Evolutionary conservation across 2,888 invertebrate species (phyloP).

Genomic region (Pilophorus perplexus): DNA sequence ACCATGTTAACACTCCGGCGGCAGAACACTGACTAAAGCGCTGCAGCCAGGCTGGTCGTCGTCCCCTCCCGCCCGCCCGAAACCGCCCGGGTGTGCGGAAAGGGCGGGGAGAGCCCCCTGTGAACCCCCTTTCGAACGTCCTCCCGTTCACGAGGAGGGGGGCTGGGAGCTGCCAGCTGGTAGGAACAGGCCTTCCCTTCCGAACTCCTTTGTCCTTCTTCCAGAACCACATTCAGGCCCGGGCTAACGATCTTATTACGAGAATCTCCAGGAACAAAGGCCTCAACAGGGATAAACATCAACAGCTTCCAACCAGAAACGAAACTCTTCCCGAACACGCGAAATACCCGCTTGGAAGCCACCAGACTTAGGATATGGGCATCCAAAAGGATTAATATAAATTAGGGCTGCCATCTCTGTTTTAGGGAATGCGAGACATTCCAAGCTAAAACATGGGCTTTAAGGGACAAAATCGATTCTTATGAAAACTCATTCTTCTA

Average conservation of each 20-base stretch:
- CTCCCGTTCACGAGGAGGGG: not conserved
- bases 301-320: conserved; percentile 5
- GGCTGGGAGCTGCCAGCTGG: conserved; percentile 12
- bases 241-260: conserved; percentile 27
- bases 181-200: not conserved
- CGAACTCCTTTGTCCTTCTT: conserved; percentile 22
- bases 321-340: too few species aligned
- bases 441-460: too few species aligned
- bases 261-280: conserved; percentile 24
- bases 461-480: too few species aligned
- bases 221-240: conserved; percentile 7
- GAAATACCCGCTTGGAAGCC: too few species aligned
- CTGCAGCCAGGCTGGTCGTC: not conserved
- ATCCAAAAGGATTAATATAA: too few species aligned
- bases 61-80: not conserved
- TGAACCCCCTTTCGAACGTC: not conserved
- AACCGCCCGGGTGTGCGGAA: not conserved
- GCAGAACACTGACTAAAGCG: conserved; percentile 34
- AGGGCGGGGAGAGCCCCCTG: too few species aligned
- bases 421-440: too few species aligned
- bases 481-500: too few species aligned
- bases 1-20: conserved; percentile 32
- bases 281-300: conserved; percentile 1
- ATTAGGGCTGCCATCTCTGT: too few species aligned
- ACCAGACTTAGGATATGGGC: too few species aligned